These are phyloP conservation scores for Dicentrarchus labrax DNA, from an alignment of 2,113 vertebrate genomes.

Conservation along the genomic window DNA sequence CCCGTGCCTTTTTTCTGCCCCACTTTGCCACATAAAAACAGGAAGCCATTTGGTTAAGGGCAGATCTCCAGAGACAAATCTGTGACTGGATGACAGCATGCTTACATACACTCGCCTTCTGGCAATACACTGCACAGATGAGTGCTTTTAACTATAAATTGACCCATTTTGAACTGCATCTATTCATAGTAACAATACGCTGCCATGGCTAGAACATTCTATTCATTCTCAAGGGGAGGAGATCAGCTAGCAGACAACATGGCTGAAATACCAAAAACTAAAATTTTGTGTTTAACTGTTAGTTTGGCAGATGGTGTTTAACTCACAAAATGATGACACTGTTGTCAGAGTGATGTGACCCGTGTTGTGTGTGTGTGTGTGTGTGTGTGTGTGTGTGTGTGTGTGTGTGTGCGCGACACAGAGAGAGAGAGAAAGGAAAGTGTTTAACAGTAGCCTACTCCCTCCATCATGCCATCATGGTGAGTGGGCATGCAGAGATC, in stretches of 20 bases:
- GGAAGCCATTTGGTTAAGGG: conserved; percentile 68
- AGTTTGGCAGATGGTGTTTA: conserved; percentile 56
- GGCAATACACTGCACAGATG: conserved; percentile 79
- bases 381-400: conserved; percentile 2
- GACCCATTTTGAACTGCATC: conserved; percentile 81
- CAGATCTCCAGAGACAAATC: conserved; percentile 79
- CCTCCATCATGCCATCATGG: conserved; percentile 36
- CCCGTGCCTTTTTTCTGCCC: conserved; percentile 47
- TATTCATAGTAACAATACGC: conserved; percentile 80
- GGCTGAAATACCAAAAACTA: conserved; percentile 16
- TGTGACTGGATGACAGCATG: conserved; percentile 80
- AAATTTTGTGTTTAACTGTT: conserved; percentile 16
- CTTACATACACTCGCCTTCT: conserved; percentile 81
- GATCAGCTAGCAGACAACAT: conserved; percentile 46
- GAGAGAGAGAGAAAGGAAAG: conserved; percentile 7
- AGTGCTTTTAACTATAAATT: conserved; percentile 81
- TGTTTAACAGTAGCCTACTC: conserved; percentile 23
- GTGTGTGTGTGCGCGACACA: background rate
- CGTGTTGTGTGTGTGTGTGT: background rate
- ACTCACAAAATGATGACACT: conserved; percentile 51
- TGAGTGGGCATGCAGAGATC: conserved; percentile 61
- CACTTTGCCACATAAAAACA: conserved; percentile 58
- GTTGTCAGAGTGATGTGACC: conserved; percentile 13
- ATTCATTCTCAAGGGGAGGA: conserved; percentile 53
- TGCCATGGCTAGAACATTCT: conserved; percentile 62